phyloP scores from a whole-genome alignment of 2,797 vertebrate species.

The Syngnathus rostellatus region DNA sequence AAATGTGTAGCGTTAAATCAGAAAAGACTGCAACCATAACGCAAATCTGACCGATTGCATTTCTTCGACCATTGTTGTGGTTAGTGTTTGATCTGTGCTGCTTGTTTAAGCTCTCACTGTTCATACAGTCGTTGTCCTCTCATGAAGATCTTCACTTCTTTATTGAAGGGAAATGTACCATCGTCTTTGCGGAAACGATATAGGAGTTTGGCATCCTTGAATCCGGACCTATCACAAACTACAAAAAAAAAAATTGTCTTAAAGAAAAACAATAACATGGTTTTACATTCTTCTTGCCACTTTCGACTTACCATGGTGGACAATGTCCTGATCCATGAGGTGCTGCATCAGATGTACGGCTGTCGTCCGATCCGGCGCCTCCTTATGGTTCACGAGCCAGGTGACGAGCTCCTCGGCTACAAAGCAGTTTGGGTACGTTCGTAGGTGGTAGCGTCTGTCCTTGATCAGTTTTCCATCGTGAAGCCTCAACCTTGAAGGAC shows the following conservation, averaged over 20 bases:
- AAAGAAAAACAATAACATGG: background rate
- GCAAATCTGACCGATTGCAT: too few species aligned
- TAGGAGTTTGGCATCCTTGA: conserved; percentile 81
- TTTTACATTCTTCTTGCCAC: background rate
- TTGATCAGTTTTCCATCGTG: conserved; percentile 84
- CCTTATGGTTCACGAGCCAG: conserved; percentile 80
- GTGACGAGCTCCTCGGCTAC: conserved; percentile 78
- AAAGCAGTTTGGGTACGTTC: conserved; percentile 83
- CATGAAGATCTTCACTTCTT: conserved; percentile 78
- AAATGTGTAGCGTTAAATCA: background rate
- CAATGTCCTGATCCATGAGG: conserved; percentile 80
- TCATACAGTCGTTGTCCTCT: conserved; percentile 78
- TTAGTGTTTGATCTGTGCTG: background rate
- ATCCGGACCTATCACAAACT: conserved; percentile 79
- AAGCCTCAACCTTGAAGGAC: conserved; percentile 69
- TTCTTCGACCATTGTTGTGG: too few species aligned
- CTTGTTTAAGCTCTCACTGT: conserved; percentile 65
- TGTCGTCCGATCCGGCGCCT: conserved; percentile 71
- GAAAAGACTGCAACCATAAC: too few species aligned
- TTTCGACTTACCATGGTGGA: conserved; percentile 76
- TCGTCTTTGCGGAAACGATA: conserved; percentile 87
- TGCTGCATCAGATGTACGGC: conserved; percentile 79
- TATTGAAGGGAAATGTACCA: conserved; percentile 79
- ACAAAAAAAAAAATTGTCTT: conserved; percentile 10
- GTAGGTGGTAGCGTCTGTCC: conserved; percentile 74